Percentiles rank a stretch among this genome's conserved stretches.
Conservation (phyloP, 1,140 invertebrate genomes). For the Neuroterus valhalla region DNA sequence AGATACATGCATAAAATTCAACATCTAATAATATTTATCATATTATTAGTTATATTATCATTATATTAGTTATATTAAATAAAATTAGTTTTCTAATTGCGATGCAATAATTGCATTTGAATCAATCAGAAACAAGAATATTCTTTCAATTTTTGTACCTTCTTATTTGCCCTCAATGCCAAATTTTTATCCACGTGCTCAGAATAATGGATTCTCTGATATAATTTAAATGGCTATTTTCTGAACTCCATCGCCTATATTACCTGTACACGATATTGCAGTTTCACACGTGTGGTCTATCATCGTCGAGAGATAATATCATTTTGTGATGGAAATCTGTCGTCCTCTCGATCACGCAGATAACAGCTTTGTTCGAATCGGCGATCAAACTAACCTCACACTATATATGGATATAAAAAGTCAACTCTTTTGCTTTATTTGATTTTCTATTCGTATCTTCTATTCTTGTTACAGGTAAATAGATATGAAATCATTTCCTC, state of each 20-base stretch:
- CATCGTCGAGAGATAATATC: constrained; percentile 4
- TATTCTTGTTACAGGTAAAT: not conserved
- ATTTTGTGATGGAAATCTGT: constrained; percentile 26
- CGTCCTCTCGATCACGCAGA: constrained; percentile 8
- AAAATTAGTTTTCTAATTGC: too few relatives aligned
- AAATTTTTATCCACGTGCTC: not conserved
- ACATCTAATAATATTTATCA: too few relatives aligned
- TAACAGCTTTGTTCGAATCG: constrained; percentile 14
- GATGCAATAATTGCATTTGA: too few relatives aligned
- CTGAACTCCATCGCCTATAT: not conserved
- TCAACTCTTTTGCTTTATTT: not conserved
- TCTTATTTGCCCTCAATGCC: not conserved
- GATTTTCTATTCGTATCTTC: constrained; percentile 4
- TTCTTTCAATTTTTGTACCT: not conserved
- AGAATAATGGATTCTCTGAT: not conserved
- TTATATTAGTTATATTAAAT: too few relatives aligned
- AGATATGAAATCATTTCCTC: too few relatives aligned
- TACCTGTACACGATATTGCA: constrained; percentile 1
- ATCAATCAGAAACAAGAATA: too few relatives aligned
- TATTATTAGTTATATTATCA: too few relatives aligned
- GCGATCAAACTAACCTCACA: not conserved
- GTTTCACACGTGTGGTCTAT: constrained; percentile 14
- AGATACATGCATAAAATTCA: too few relatives aligned
- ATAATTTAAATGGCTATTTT: not conserved
- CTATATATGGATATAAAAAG: constrained; percentile 6